These are phyloP conservation scores for Euspilapteryx auroguttella DNA, from an alignment of 2,888 invertebrate genomes.

Conservation along the genomic window DNA sequence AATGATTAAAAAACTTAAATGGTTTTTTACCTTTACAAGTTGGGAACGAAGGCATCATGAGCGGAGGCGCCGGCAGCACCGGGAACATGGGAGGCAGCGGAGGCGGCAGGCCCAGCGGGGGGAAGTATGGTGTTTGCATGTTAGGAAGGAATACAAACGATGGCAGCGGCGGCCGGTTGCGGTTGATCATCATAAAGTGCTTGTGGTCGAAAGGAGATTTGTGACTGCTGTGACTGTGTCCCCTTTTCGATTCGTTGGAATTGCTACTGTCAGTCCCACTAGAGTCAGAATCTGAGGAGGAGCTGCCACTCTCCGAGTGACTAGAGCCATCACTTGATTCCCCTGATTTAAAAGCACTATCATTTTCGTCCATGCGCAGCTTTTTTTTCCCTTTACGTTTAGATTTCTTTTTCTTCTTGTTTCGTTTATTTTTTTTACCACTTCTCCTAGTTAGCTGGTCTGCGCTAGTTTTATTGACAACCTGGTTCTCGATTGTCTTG, in stretches of 20 bases:
- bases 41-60: constrained; percentile 13
- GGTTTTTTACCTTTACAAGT: too few relatives aligned
- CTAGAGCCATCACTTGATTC: not conserved
- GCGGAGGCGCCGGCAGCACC: constrained; percentile 37
- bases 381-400: constrained; percentile 24
- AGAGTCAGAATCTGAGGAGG: not conserved
- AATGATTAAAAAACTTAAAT: too few relatives aligned
- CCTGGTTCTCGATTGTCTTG: constrained; percentile 44
- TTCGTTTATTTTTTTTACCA: constrained; percentile 10
- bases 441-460: constrained; percentile 23
- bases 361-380: constrained; percentile 34
- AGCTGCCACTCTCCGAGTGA: not conserved
- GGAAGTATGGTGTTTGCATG: constrained; percentile 31
- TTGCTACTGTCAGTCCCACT: not conserved
- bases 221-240: too few relatives aligned
- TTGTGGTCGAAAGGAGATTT: too few relatives aligned
- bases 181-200: constrained; percentile 34
- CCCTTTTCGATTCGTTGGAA: not conserved
- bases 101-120: constrained; percentile 29
- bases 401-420: constrained; percentile 13
- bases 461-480: constrained; percentile 30
- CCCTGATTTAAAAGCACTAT: constrained; percentile 38
- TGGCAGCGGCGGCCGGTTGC: constrained; percentile 32
- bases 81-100: constrained; percentile 45
- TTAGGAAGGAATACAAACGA: constrained; percentile 45